phyloP scores from a whole-genome alignment of 2,797 vertebrate genomes.

The Galaxias olidus region DNA sequence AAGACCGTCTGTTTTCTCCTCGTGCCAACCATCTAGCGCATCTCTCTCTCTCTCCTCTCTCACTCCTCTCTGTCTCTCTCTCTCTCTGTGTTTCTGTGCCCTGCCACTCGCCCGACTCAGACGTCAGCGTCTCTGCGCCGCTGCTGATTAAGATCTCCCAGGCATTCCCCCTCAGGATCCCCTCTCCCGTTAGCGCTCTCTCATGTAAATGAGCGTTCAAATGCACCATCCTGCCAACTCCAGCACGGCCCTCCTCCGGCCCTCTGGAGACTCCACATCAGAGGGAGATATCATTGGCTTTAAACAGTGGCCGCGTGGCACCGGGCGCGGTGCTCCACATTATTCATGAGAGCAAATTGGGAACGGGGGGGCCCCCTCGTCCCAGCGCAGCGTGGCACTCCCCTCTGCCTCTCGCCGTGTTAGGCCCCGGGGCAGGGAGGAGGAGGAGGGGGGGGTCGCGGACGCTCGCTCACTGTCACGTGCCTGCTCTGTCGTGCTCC shows the following conservation, averaged over 20 bases:
- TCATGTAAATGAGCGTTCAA: constrained; percentile 66
- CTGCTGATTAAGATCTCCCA: constrained; percentile 64
- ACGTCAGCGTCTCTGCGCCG: constrained; percentile 50
- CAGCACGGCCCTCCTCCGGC: constrained; percentile 43
- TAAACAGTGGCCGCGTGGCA: constrained; percentile 64
- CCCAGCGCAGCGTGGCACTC: constrained; percentile 34
- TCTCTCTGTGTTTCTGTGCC: constrained; percentile 1
- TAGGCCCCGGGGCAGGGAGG: constrained; percentile 57
- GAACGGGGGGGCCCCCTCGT: constrained; percentile 27
- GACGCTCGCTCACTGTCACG: constrained; percentile 63
- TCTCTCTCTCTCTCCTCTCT: not conserved
- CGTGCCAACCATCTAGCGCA: no score
- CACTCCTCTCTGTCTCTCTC: not conserved
- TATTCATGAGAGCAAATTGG: constrained; percentile 84
- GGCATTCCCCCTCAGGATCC: constrained; percentile 6
- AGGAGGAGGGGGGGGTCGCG: constrained; percentile 22
- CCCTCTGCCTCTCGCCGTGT: constrained; percentile 57
- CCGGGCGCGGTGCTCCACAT: constrained; percentile 68
- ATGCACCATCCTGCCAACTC: constrained; percentile 63
- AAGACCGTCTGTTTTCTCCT: no score
- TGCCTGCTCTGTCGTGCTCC: constrained; percentile 45
- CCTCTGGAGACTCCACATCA: constrained; percentile 70
- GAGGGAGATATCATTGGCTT: constrained; percentile 69
- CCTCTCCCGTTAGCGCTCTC: constrained; percentile 19
- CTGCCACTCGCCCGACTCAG: constrained; percentile 39